Conservation (phyloP, 2,113 vertebrate species). For the Hippolais icterina region DNA sequence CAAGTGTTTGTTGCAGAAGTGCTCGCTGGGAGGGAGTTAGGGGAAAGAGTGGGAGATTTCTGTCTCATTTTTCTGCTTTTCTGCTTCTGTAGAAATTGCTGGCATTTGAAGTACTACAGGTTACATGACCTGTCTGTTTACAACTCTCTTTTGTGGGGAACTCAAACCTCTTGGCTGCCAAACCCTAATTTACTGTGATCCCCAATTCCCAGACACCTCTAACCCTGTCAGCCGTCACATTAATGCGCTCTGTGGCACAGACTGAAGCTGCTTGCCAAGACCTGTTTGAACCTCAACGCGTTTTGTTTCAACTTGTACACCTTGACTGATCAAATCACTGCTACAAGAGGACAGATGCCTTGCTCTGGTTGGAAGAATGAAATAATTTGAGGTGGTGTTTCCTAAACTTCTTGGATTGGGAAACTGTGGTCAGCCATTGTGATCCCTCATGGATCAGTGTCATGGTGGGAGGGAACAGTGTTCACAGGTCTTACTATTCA, state of each 20-base stretch:
- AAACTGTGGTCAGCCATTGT: neutral
- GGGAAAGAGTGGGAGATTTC: neutral
- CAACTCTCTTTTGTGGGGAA: neutral
- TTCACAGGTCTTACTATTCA: neutral
- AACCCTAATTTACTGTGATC: neutral
- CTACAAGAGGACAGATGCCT: neutral
- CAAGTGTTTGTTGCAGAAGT: neutral
- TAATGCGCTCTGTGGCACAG: neutral
- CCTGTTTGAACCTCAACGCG: neutral
- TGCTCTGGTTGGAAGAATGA: neutral
- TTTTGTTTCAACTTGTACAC: neutral
- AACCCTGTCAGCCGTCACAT: neutral
- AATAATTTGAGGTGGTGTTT: neutral
- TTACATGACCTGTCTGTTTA: neutral
- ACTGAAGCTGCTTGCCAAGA: neutral
- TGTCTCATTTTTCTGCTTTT: neutral
- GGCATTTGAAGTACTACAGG: neutral
- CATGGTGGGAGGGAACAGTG: neutral
- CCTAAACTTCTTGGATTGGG: neutral
- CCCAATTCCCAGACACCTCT: neutral
- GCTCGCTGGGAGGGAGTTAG: neutral
- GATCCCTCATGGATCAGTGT: neutral
- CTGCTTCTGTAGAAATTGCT: neutral
- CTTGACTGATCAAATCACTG: neutral
- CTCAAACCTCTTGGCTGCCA: neutral